phyloP scores from a whole-genome alignment of 2,888 invertebrate genomes.

The Tubiluchus corallicola region DNA sequence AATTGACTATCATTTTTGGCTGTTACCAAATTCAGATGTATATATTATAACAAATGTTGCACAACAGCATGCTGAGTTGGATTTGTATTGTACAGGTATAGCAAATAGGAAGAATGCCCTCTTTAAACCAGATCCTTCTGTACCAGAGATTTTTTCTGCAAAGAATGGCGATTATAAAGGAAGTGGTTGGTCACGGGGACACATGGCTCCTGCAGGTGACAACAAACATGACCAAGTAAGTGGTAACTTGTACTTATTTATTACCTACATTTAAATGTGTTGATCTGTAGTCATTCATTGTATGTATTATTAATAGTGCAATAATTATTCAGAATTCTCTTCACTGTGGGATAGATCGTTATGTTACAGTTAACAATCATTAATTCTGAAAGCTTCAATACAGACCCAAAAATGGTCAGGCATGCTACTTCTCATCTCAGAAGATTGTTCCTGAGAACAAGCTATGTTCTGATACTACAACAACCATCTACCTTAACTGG shows the following conservation, averaged over 20 bases:
- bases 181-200: constrained; percentile 27
- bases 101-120: constrained; percentile 18
- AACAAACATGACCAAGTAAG: constrained; percentile 21
- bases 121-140: constrained; percentile 21
- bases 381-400: too few relatives aligned
- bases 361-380: too few relatives aligned
- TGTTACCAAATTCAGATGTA: too few relatives aligned
- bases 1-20: too few relatives aligned
- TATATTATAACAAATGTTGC: too few relatives aligned
- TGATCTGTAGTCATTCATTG: background rate
- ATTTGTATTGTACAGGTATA: constrained; percentile 15
- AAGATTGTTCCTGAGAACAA: too few relatives aligned
- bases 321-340: background rate
- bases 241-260: background rate
- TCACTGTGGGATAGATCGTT: too few relatives aligned
- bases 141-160: constrained; percentile 18
- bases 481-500: too few relatives aligned
- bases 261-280: background rate
- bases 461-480: too few relatives aligned
- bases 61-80: background rate
- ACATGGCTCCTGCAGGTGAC: constrained; percentile 27
- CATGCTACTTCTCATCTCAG: too few relatives aligned
- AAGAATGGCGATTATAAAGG: constrained; percentile 20
- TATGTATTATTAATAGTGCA: background rate
- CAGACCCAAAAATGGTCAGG: too few relatives aligned